Evolutionary conservation across 2,888 invertebrate species (phyloP), one percentile per base, ranked within the genome.

Genomic region (Leucoptera coffeella): DNA sequence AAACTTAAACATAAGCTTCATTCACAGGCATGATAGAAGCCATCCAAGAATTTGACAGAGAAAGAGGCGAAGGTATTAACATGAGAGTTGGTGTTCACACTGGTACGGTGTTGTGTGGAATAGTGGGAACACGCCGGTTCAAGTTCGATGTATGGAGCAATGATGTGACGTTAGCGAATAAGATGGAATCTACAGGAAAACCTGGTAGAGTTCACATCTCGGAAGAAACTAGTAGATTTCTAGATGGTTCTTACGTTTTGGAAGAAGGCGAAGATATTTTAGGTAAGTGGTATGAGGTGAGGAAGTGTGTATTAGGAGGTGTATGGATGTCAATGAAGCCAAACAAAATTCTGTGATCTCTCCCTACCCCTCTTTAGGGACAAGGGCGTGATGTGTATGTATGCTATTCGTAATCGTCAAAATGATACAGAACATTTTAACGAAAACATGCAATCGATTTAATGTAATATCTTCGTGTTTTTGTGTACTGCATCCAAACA

Each of bases 91-190:
- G 96, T 2, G 91, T 97, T 11, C 96, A 97, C 50, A 96, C 96
- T 0, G 96, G 94, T 4, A 91, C 89, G 0, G 91, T 96, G 2
- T 73, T 95, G 14, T 96, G 94, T 51, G 95, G 95, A 4, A 90
- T 96, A 41, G 94, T 96, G 2, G 96, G 96, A 5, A 95, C 93
- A 0, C 79, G 85, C 28, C 71, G 95, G 29, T 95, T 96, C 49
- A 96, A 97, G 56, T 97, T 96, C 58, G 96, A 97, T 50, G 96
- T 97, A 2, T 97, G 95, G 93, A 95, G 95, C 35, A 95, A 96
- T 49, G 96, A 97, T 50, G 96, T 97, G 0, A 85, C 86, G 0
- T 72, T 95, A 30, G 96, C 96, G 3, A 97, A 97, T 54, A 87
- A 80, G 57, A 90, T 97, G 87, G 96, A 96, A 48, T 92, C 93